Base-by-base conservation (phyloP, 2,113 vertebrate genomes). In the Menidia beryllina region DNA sequence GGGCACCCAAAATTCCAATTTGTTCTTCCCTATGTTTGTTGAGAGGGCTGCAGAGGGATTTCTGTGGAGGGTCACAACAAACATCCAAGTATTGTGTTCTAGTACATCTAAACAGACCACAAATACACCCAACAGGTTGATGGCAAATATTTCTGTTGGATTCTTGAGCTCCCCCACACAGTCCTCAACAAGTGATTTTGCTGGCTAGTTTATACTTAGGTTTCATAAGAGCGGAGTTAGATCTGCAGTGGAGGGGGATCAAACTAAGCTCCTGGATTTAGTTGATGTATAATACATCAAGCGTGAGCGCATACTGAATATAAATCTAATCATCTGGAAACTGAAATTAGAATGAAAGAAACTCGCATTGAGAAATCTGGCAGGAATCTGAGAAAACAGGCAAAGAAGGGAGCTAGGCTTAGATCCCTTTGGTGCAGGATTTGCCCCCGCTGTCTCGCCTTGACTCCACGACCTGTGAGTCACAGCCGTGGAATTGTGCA, bases 401-500 rank as follows among this genome's bases (percentile, higher is more conserved):
- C 63, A 53, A 69, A 34, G 30, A 34, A 34, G 10, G 30, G 78
- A 68, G 59, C 68, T 38, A 57, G 62, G 52, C 74, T 73, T 26
- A 8, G 25, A 54, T 41, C 30, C 19, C 24, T 73, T 73, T 43
- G 19, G 50, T 69, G 74, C 43, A 65, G 69, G 61, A 68, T 78
- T 82, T 71, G 26, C 65, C 58, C 51, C 55, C 3, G 36, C 43
- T 79, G 65, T 69, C 76, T 82, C 9, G 15, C 55, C 72, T 36
- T 72, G 74, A 86, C 82, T 81, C 62, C 10, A 9, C 26, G 75
- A 89, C 84, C 88, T 56, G 53, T 91, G 84, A 91, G 79, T 88
- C 88, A 89, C 27, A 47, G 71, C 72, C 72, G 63, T 88, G 72
- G 89, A 87, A 88, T 89, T 81, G 62, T 74, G 59, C 76, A 75